Base-by-base conservation (phyloP, 2,797 vertebrate species). In the Liparis tanakae region DNA sequence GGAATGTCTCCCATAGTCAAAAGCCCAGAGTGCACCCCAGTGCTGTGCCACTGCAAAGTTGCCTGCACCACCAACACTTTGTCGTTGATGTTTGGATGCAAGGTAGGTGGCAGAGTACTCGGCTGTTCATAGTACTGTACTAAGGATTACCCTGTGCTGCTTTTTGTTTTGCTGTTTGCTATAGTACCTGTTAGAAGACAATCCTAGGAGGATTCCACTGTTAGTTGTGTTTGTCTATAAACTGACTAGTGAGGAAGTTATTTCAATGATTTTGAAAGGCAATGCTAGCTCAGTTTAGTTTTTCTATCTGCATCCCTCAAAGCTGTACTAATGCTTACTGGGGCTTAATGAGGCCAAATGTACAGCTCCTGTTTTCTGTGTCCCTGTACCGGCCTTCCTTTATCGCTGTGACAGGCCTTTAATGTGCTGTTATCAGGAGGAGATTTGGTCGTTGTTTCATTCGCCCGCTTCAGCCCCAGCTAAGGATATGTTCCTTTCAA, bases 1-100 rank as follows among this genome's bases (percentile, higher is more conserved):
- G 95, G 94, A 95, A 97, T 98, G 97, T 97, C 91, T 95, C 96
- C 95, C 81, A 95, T 96, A 91, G 94, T 95, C 88, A 95, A 84
- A 94, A 96, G 93, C 88, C 94, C 95, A 66, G 94, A 95, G 90
- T 95, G 96, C 94, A 95, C 94, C 85, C 96, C 97, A 78, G 93
- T 97, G 96, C 95, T 97, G 89, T 98, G 97, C 95, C 96, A 98
- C 95, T 98, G 97, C 95, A 98, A 97, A 96, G 95, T 97, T 94
- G 96, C 96, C 89, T 98, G 97, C 91, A 96, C 95, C 93, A 96
- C 96, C 96, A 97, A 95, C 95, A 96, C 96, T 90, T 93, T 98
- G 78, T 98, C 96, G 86, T 92, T 99, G 94, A 97, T 99, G 96
- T 98, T 98, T 93, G 96, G 97, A 94, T 99, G 97, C 92, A 97